Conservation (phyloP, 2,888 invertebrate species). For the Eurytoma californica region DNA sequence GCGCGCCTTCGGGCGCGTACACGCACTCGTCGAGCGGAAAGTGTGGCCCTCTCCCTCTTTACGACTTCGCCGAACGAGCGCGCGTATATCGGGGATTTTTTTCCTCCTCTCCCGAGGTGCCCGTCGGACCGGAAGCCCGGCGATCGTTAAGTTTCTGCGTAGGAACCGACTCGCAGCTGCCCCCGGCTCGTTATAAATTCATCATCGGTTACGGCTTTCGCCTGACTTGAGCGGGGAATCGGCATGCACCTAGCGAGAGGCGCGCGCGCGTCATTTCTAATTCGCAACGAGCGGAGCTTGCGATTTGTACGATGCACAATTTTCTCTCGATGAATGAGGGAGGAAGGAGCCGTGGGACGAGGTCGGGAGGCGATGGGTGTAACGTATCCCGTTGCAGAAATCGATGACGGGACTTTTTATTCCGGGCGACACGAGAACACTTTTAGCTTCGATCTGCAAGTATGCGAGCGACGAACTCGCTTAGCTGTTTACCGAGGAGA, state of each 20-base stretch:
- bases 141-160: not conserved
- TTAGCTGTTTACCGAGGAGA: not conserved
- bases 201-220: no score
- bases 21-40: conserved; percentile 1
- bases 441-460: conserved; percentile 8
- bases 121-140: conserved; percentile 1
- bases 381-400: not conserved
- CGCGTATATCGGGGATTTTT: not conserved
- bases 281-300: no score
- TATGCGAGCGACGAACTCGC: not conserved
- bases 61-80: conserved; percentile 21
- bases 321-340: no score
- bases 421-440: conserved; percentile 2
- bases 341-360: no score
- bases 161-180: no score
- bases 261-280: no score
- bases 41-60: conserved; percentile 7
- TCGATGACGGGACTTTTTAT: not conserved
- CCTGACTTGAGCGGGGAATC: no score
- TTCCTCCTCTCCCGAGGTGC: no score
- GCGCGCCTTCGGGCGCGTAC: not conserved
- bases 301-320: no score
- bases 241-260: no score
- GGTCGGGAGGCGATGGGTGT: no score
- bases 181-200: no score